Base-by-base conservation (phyloP, 2,797 vertebrate genomes). In the Tinamus major region DNA sequence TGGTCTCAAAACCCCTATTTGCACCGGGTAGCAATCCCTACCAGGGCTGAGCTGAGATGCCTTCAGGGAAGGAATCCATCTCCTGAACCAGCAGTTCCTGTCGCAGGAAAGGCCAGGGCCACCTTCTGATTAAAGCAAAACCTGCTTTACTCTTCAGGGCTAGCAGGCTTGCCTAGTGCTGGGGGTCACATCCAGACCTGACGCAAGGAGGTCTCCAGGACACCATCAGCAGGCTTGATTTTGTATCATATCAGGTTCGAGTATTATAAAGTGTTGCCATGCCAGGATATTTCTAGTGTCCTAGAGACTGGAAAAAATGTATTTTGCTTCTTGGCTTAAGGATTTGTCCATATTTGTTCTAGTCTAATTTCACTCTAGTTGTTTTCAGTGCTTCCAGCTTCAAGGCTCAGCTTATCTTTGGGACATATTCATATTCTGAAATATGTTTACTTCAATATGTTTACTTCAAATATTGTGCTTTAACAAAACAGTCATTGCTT, bases 331-430 rank as follows among this genome's bases (percentile, higher is more conserved):
- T 85, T 89, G 82, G 55, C 72, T 92, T 90, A 78, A 95, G 71
- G 76, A 53, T 95, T 93, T 92, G 70, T 75, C 82, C 94, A 46
- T 93, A 64, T 95, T 95, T 91, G 58, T 96, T 97, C 92, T 93
- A 96, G 48, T 26, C 80, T 62, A 51, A 59, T 91, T 92, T 85
- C 77, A 64, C 31, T 62, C 15, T n/a, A 49, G 33, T n/a, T 92
- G 61, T 68, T 83, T 93, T 75, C 58, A 91, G 67, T 70, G 63
- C 75, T 41, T 85, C 80, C 91, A 80, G 7, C 91, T 97, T 96
- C 92, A 96, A 96, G 90, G 94, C 93, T 97, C 79, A 79, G 75
- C 82, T 87, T 83, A 85, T 94, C 92, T 95, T 95, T 86, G 78
- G 65, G 61, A 29, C 42, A 17, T 19, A 44, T 17, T 13, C 17